These are phyloP conservation scores for Conistra vaccinii DNA, from an alignment of 2,888 invertebrate species.

Conservation along the genomic window DNA sequence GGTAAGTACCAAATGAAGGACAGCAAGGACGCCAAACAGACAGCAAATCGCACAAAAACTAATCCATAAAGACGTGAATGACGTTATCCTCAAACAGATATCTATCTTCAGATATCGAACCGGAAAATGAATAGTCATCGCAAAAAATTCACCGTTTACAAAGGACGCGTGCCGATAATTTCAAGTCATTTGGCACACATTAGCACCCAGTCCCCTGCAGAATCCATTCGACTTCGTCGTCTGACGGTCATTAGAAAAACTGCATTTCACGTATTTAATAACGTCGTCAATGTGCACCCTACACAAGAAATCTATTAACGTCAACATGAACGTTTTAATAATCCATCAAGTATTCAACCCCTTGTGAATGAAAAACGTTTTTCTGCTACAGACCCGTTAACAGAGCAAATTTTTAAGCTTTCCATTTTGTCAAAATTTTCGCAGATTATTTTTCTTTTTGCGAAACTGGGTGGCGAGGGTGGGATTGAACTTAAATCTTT, in stretches of 20 bases:
- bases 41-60: constrained; percentile 36
- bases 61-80: constrained; percentile 39
- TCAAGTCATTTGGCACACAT: constrained; percentile 82
- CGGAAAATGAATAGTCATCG: constrained; percentile 60
- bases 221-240: constrained; percentile 66
- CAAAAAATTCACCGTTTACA: constrained; percentile 63
- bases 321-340: constrained; percentile 83
- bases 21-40: constrained; percentile 1
- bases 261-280: constrained; percentile 90
- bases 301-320: constrained; percentile 87
- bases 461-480: background rate
- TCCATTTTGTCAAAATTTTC: constrained; percentile 39
- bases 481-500: background rate
- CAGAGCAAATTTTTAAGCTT: constrained; percentile 45
- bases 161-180: constrained; percentile 72
- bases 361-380: constrained; percentile 68
- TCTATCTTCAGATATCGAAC: constrained; percentile 43
- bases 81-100: constrained; percentile 52
- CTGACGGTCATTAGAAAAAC: constrained; percentile 84
- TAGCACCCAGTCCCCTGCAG: constrained; percentile 71
- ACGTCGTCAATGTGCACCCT: constrained; percentile 83
- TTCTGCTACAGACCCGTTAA: constrained; percentile 40
- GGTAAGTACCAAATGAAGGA: background rate
- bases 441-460: constrained; percentile 24
- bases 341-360: constrained; percentile 82